These are phyloP conservation scores for Eilema depressum DNA, from an alignment of 2,888 invertebrate species.

Conservation along the genomic window DNA sequence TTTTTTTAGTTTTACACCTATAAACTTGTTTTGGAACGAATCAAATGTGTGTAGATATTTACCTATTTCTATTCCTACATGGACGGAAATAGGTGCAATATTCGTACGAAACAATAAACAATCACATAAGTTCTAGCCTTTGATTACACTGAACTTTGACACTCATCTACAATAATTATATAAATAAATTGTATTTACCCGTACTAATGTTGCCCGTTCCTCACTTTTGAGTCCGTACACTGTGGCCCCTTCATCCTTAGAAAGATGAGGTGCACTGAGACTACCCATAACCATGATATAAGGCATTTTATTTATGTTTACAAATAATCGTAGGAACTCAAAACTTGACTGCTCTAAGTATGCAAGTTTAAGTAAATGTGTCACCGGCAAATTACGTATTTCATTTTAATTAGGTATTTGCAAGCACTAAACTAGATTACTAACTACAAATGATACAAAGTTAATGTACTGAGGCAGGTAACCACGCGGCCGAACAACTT, in stretches of 20 bases:
- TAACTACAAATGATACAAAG: slow-evolving; percentile 25
- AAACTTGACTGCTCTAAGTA: slow-evolving; percentile 18
- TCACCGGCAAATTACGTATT: slow-evolving; percentile 60
- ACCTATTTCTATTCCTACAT: background rate
- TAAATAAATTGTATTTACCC: slow-evolving; percentile 51
- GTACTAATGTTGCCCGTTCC: slow-evolving; percentile 71
- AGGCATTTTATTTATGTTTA: slow-evolving; percentile 70
- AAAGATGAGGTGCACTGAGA: slow-evolving; percentile 77
- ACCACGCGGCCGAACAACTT: slow-evolving; percentile 60
- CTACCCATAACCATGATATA: slow-evolving; percentile 85
- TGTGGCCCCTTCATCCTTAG: slow-evolving; percentile 81
- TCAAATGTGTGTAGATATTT: background rate
- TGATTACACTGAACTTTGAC: no score
- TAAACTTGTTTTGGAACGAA: no score
- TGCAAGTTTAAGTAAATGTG: slow-evolving; percentile 32
- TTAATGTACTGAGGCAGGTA: slow-evolving; percentile 41
- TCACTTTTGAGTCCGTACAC: slow-evolving; percentile 83
- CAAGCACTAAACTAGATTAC: slow-evolving; percentile 18
- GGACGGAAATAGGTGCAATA: background rate
- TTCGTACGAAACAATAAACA: background rate
- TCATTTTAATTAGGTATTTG: slow-evolving; percentile 65
- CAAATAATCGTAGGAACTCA: slow-evolving; percentile 32
- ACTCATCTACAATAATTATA: background rate
- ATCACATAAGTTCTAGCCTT: background rate
- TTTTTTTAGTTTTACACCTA: background rate